Evolutionary conservation across 2,113 vertebrate genomes (phyloP).

Genomic region (Semnopithecus entellus): DNA sequence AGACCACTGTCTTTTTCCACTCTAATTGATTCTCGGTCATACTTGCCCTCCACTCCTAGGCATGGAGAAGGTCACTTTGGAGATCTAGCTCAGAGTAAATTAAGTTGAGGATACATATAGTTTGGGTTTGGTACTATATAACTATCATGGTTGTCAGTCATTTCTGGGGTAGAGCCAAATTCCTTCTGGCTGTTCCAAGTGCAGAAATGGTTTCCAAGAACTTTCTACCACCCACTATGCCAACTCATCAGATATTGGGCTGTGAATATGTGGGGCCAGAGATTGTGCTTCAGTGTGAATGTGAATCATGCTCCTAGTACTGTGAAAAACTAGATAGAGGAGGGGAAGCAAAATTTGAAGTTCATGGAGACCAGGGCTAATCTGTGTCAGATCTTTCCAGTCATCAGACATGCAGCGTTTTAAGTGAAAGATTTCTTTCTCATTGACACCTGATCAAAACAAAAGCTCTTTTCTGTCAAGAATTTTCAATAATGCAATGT

Average conservation of each 20-base stretch:
- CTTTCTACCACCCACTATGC: not conserved
- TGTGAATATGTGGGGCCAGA: not conserved
- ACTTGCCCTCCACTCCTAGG: fast-evolving
- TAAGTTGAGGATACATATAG: not conserved
- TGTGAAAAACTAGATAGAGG: not conserved
- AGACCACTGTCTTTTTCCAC: not conserved
- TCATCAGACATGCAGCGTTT: not conserved
- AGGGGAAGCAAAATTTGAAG: not conserved
- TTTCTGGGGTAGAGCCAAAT: not conserved
- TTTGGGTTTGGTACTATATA: not conserved
- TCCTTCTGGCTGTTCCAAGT: not conserved
- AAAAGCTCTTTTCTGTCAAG: not conserved
- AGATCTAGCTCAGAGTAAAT: not conserved
- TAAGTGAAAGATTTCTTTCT: not conserved
- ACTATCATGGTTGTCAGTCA: not conserved
- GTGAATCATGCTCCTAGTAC: not conserved
- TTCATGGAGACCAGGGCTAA: not conserved
- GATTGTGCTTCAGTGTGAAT: not conserved
- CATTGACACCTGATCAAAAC: not conserved
- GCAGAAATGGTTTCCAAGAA: not conserved
- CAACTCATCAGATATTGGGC: not conserved
- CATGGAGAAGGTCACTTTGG: not conserved
- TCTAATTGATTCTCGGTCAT: not conserved
- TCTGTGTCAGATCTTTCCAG: not conserved
- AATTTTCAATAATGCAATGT: not conserved